Base-by-base conservation (phyloP, 2,113 vertebrate genomes). In the Poecilia latipinna region DNA sequence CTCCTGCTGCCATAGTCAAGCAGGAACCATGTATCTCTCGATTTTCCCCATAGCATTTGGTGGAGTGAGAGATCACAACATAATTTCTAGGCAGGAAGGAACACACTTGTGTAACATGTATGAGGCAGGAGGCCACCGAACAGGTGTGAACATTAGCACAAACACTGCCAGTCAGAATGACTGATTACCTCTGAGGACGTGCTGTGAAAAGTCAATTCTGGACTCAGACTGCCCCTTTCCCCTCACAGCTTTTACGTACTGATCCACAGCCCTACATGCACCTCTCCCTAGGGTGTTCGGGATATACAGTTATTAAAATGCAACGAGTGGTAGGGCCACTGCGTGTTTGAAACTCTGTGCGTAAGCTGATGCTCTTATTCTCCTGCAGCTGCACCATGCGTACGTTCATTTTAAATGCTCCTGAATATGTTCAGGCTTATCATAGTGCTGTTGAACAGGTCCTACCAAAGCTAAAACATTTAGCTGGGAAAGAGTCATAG, bases 121-220 rank as follows among this genome's bases (percentile, higher is more conserved):
- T 44, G 48, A 91, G 72, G 81, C 78, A 87, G 82, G 84, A 79
- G 86, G 88, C 86, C 89, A 86, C 84, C 61, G 79, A 81, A 88
- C 74, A 75, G 82, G 79, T 76, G 69, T 80, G 83, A 83, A 84
- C 84, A 73, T 89, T 89, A 88, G 81, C 85, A 91, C 89, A 90
- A 93, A 89, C 90, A 72, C 89, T 91, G 91, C 89, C 92, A 91
- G 88, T 93, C 91, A 92, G 88, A 90, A 94, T 95, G 92, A 94
- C 77, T 90, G 92, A 94, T 95, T 89, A 90, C 90, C 86, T 91
- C 76, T 31, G 84, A 70, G 75, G 82, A 75, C 78, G 65, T 87
- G 89, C 83, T 86, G 86, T 78, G 92, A 92, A 93, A 94, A 93
- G 91, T 92, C 90, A 91, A 92, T 93, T 93, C 86, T 65, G 76